Conservation (phyloP, 2,797 vertebrate species). For the Petrocephalus sullivani region DNA sequence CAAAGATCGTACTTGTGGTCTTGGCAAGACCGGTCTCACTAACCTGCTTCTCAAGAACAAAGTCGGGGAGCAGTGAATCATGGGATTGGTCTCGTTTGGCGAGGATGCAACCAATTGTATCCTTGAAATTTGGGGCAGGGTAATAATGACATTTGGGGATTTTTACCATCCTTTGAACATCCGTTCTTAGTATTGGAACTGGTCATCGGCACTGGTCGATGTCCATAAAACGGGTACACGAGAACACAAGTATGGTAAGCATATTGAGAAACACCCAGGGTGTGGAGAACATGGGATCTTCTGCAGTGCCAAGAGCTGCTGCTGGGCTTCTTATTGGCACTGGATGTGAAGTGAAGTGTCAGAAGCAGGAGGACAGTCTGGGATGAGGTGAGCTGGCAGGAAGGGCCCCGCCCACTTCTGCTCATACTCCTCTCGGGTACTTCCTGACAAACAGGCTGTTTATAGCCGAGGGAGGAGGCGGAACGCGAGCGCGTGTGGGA, state of each 20-base stretch:
- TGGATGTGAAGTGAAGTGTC: not conserved
- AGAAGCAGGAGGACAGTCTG: not conserved
- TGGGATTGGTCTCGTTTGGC: not conserved
- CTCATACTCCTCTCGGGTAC: not conserved
- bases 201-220: not conserved
- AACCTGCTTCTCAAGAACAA: not conserved
- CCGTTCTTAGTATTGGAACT: not conserved
- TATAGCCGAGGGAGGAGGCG: not conserved
- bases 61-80: not conserved
- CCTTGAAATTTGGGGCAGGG: not conserved
- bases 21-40: not conserved
- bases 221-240: not conserved
- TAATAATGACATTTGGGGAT: not conserved
- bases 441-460: slow-evolving; percentile 11
- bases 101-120: not conserved
- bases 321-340: not conserved
- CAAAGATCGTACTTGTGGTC: not conserved
- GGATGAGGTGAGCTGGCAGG: not conserved
- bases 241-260: not conserved
- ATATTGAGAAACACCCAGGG: not conserved
- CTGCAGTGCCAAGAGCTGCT: not conserved
- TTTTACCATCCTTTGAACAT: not conserved
- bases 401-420: not conserved
- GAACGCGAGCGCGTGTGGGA: not conserved
- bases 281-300: not conserved